Base-by-base conservation (phyloP, 2,113 vertebrate genomes). In the Trogon melanurus region DNA sequence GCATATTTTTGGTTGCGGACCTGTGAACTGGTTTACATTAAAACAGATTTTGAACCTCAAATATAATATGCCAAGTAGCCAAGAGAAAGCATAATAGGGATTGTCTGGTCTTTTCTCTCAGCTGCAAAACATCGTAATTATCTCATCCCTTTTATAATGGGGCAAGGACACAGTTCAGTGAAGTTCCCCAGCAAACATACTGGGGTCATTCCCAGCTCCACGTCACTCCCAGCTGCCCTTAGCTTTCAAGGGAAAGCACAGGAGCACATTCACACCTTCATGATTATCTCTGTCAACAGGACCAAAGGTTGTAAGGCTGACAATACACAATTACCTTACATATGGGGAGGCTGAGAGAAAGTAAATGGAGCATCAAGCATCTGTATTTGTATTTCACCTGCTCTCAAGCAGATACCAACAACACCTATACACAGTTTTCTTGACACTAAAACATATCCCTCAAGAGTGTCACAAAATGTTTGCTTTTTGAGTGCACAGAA, bases 391-490 rank as follows among this genome's bases (percentile, higher is more conserved):
- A 34, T 23, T 67, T 72, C 64, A 60, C 45, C 36, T 65, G 32
- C 58, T 88, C 79, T 88, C 57, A 51, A 32, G 23, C 29, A 75
- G 38, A 65, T 34, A 72, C 4, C 20, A 36, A 54, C 86, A 30
- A 0, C 17, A 71, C 22, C 44, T 38, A 16, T 26, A 16, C 2
- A 13, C 13, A 8, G 4, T 0, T 32, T 69, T 60, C 70, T 15
- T 25, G 41, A 27, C 54, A 66, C 7, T 47, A 44, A 71, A 67
- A 51, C 16, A 67, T 4, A 50, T 71, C 38, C 14, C 45, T n/a
- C 22, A 4, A 60, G 6, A 25, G 22, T 6, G 11, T 15, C 56
- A 36, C 34, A 51, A 56, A 71, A n/a, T 27, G 6, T 50, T 64
- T 76, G 11, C 9, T 48, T 65, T 73, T 36, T 1, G 2, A 60